phyloP scores from a whole-genome alignment of 2,797 vertebrate genomes.

The Lutjanus argentimaculatus region DNA sequence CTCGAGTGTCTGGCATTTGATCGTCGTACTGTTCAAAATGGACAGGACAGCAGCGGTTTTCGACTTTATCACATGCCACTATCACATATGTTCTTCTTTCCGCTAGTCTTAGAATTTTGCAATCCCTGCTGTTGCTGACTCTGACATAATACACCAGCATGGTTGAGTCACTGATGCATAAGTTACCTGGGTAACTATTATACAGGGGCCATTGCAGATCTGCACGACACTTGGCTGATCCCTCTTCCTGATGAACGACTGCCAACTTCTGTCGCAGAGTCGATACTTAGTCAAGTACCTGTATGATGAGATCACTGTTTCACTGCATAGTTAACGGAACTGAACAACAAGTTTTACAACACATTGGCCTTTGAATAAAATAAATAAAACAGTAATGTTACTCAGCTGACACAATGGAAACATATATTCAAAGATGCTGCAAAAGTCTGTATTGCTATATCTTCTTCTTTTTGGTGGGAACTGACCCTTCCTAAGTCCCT shows the following conservation, averaged over 20 bases:
- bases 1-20: rapidly evolving
- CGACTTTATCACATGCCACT: not conserved
- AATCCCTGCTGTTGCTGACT: not conserved
- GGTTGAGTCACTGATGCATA: rapidly evolving
- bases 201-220: not conserved
- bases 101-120: rapidly evolving
- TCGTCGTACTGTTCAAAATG: not conserved
- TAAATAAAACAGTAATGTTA: too few relatives aligned
- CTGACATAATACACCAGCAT: rapidly evolving
- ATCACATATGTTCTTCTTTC: rapidly evolving
- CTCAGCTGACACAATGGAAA: too few relatives aligned
- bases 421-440: too few relatives aligned
- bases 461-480: too few relatives aligned
- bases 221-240: rapidly evolving
- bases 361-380: too few relatives aligned
- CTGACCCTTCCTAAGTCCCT: too few relatives aligned
- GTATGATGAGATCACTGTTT: not conserved
- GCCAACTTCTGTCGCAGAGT: rapidly evolving
- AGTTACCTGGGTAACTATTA: not conserved
- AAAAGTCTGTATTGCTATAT: too few relatives aligned
- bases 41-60: rapidly evolving
- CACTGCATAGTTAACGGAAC: not conserved
- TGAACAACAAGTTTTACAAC: too few relatives aligned
- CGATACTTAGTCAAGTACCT: rapidly evolving
- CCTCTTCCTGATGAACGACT: rapidly evolving